Conservation (phyloP, 2,888 invertebrate species). For the Phragmatobia fuliginosa region DNA sequence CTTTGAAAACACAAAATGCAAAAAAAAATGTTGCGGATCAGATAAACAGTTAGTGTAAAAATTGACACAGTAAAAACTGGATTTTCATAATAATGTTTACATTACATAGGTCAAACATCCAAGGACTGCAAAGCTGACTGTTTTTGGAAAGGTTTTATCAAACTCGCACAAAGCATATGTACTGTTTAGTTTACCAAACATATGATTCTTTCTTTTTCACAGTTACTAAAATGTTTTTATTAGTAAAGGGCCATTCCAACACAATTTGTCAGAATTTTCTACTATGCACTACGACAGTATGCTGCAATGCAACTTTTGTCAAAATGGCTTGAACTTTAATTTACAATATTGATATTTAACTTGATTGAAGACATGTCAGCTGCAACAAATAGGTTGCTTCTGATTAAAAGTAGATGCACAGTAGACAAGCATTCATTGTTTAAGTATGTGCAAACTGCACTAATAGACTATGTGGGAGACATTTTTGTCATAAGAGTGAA, state of each 20-base stretch:
- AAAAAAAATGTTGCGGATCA: too few relatives aligned
- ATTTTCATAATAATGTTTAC: not conserved
- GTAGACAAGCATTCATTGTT: not conserved
- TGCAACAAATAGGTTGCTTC: not conserved
- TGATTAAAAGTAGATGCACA: not conserved
- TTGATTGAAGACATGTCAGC: not conserved
- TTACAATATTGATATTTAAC: not conserved
- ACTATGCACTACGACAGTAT: not conserved
- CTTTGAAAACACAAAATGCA: too few relatives aligned
- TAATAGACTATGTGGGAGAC: conserved; percentile 4
- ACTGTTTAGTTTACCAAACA: too few relatives aligned
- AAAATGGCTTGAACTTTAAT: too few relatives aligned
- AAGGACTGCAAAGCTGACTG: not conserved
- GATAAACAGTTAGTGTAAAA: too few relatives aligned
- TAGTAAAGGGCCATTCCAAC: too few relatives aligned
- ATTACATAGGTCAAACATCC: not conserved
- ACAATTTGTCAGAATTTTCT: too few relatives aligned
- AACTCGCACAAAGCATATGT: too few relatives aligned
- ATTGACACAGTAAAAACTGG: not conserved
- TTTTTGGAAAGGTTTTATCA: not conserved
- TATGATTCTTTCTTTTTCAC: too few relatives aligned
- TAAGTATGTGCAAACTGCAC: not conserved
- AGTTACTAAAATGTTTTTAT: too few relatives aligned
- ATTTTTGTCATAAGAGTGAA: not conserved
- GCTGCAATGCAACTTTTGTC: not conserved